Percentiles rank a stretch among this genome's conserved stretches.
Evolutionary conservation across 2,888 invertebrate genomes (phyloP).

Genomic region (Chalcis sispes): DNA sequence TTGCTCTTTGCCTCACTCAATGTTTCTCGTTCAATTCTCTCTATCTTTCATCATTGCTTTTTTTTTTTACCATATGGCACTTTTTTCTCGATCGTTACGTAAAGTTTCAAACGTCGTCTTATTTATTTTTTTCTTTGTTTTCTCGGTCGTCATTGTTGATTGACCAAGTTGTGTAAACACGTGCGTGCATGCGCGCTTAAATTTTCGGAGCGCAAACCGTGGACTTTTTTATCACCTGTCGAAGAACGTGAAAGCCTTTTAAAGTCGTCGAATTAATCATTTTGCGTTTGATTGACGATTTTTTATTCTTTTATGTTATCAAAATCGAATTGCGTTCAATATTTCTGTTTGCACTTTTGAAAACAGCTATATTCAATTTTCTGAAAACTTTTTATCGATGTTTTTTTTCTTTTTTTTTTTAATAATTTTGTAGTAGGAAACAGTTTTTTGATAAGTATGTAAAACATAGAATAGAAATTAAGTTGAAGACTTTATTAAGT

Average conservation of each 20-base stretch:
- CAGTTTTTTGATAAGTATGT: too few species aligned
- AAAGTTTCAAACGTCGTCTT: too few species aligned
- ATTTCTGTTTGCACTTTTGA: too few species aligned
- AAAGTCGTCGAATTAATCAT: conserved; percentile 5
- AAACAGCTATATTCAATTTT: too few species aligned
- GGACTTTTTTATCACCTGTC: conserved; percentile 14
- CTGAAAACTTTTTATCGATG: too few species aligned
- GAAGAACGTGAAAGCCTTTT: conserved; percentile 25
- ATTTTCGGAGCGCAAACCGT: not conserved
- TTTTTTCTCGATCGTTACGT: not conserved
- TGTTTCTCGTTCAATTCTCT: not conserved
- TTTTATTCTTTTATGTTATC: conserved; percentile 12
- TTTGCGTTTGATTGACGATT: not conserved
- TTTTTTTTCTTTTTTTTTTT: too few species aligned
- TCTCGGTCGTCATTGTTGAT: not conserved
- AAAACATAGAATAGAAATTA: too few species aligned
- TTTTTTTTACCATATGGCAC: not conserved
- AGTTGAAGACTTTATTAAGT: too few species aligned
- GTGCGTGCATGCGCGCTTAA: too few species aligned
- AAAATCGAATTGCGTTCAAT: too few species aligned
- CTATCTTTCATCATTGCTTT: not conserved
- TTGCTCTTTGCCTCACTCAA: not conserved
- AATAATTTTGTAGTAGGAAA: too few species aligned
- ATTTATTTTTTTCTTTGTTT: not conserved
- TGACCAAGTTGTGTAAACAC: conserved; percentile 4